These are phyloP conservation scores for Clanis bilineata DNA, from an alignment of 2,888 invertebrate species.

Conservation along the genomic window DNA sequence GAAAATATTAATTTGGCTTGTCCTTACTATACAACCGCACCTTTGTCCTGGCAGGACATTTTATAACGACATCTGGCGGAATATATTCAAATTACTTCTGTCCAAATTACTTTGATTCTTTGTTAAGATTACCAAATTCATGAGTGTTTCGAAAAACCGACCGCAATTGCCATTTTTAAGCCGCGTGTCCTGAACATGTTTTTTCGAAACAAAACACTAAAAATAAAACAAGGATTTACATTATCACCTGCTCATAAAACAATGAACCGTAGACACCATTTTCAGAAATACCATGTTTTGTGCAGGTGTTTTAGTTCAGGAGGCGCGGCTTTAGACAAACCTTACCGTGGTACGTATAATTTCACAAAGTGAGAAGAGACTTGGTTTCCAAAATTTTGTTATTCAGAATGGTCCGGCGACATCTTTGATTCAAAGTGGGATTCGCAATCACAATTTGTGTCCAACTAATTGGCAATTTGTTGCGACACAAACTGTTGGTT, in stretches of 20 bases:
- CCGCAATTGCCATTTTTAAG: not conserved
- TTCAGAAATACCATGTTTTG: too few species aligned
- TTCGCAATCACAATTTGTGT: not conserved
- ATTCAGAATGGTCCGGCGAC: not conserved
- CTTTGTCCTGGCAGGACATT: not conserved
- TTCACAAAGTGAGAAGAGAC: not conserved
- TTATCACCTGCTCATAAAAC: too few species aligned
- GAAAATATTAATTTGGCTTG: not conserved
- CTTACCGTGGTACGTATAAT: not conserved
- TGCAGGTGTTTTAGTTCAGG: too few species aligned
- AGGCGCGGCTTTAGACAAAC: too few species aligned
- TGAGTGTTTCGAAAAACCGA: not conserved
- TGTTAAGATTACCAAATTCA: not conserved
- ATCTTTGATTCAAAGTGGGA: slow-evolving; percentile 9
- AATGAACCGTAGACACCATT: too few species aligned
- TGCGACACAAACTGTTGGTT: not conserved
- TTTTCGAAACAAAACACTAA: too few species aligned
- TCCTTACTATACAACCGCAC: not conserved
- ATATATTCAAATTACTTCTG: not conserved
- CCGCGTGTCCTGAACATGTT: too few species aligned
- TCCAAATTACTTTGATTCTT: not conserved
- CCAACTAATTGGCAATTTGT: slow-evolving; percentile 5
- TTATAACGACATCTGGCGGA: not conserved
- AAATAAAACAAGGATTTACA: too few species aligned
- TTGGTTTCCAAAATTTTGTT: not conserved